Conservation (phyloP, 2,113 vertebrate species). For the Gambusia holbrooki region DNA sequence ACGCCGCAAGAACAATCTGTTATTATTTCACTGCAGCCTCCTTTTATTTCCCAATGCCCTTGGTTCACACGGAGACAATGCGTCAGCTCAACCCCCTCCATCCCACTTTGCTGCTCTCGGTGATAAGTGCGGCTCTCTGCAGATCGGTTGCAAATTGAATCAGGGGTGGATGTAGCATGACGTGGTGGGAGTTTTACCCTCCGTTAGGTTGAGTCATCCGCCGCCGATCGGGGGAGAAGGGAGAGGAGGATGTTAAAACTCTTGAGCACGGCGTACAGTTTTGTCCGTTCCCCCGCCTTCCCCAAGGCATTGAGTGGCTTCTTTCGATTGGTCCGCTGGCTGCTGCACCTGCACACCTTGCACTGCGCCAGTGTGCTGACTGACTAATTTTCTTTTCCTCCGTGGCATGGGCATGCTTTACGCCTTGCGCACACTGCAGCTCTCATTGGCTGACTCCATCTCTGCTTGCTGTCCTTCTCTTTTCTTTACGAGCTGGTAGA, state of each 20-base stretch:
- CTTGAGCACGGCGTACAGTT: neutral
- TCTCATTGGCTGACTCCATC: slow-evolving; percentile 69
- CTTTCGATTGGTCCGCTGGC: slow-evolving; percentile 40
- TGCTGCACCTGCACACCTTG: slow-evolving; percentile 54
- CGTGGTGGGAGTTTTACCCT: slow-evolving; percentile 19
- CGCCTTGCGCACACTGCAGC: slow-evolving; percentile 33
- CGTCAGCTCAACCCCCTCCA: slow-evolving; percentile 42
- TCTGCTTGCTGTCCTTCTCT: slow-evolving; percentile 63
- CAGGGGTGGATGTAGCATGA: slow-evolving; percentile 65
- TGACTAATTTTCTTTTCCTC: slow-evolving; percentile 34
- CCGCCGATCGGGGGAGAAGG: neutral
- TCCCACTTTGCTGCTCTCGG: slow-evolving; percentile 51
- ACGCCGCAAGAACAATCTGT: slow-evolving; percentile 57
- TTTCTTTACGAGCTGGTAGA: slow-evolving; percentile 28
- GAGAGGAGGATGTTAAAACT: slow-evolving; percentile 24
- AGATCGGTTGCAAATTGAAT: slow-evolving; percentile 78
- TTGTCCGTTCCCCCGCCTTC: slow-evolving; percentile 23
- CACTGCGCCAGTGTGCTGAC: slow-evolving; percentile 49
- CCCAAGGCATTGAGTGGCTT: slow-evolving; percentile 42
- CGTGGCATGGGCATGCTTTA: slow-evolving; percentile 70
- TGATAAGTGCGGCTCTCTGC: slow-evolving; percentile 67
- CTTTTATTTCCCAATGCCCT: slow-evolving; percentile 63
- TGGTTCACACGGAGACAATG: slow-evolving; percentile 71
- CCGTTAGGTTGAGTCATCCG: slow-evolving; percentile 35
- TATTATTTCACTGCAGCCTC: slow-evolving; percentile 56